Evolutionary conservation across 92 coral and sea anemone genomes (phyloP), one percentile per base, ranked within the genome.

Genomic region (Palythoa heliodiscus): DNA sequence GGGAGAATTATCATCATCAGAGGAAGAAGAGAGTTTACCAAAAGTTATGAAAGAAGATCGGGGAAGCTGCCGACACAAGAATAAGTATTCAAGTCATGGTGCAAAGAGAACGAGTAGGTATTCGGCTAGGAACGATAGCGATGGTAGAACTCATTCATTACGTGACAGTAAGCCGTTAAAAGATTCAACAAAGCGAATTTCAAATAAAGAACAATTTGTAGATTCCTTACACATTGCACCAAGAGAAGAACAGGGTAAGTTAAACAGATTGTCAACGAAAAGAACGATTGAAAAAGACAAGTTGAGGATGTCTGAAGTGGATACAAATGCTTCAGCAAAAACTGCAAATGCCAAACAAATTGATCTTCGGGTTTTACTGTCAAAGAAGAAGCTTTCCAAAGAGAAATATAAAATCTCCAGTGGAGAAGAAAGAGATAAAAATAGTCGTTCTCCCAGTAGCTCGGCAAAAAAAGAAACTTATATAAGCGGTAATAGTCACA

Each of bases 1-100:
- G 47, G 95, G 93, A 7, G 88, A 88, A 48, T 66, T 90, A 69
- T 61, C 90, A 5, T 83, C 92, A 11, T 90, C 90, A 48, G 89
- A 87, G 22, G 89, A 84, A 52, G 91, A 88, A 78, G 84, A 70
- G 7, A 79, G 69, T 6, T 16, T 10, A 25, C 67, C 20, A 15
- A 58, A 17, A 24, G 58, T 9, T 17, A 66, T 48, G 22, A n/a
- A 19, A 66, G 29, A 11, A 5, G 20, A 1, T 47, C 40, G 9
- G 50, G 24, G 55, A 5, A 60, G 54, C 71, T 10, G 73, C 55
- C 50, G 74, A 35, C 50, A 20, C 66, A 64, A 24, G 8, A 47
- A 35, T 40, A 55, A 79, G 43, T 14, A 19, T 14, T 66, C 73
- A 14, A 80, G 35, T 37, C 0, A 24, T 24, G 40, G n/a, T 17